Evolutionary conservation across 2,113 vertebrate species (phyloP), one percentile per base, ranked within the genome.

Genomic region (Tretioscincus oriximinensis): DNA sequence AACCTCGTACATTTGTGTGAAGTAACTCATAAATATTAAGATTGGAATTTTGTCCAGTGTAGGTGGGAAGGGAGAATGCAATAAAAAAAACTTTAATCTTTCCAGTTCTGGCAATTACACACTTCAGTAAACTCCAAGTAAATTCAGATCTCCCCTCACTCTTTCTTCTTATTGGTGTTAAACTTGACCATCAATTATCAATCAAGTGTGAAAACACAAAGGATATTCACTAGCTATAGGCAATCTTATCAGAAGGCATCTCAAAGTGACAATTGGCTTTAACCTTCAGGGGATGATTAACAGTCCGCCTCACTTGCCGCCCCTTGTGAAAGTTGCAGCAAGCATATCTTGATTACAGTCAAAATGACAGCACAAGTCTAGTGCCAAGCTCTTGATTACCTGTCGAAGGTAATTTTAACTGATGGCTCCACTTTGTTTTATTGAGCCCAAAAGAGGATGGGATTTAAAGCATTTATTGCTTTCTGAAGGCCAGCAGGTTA

Each of bases 161-260:
- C 84, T 65, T 64, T 70, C 79, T 22, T 1, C 31, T 21, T 69
- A 21, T 66, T 7, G 60, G 65, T 35, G 61, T 49, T 31, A 73
- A 67, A 61, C 83, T 69, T 78, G 69, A 49, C 45, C 68, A 5
- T 71, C 41, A 8, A 76, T 71, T 88, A 18, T 4, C 77, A 26
- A 1, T 79, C 89, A 49, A 86, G 89, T 89, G 90, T 88, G 93
- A 87, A 85, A 82, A 69, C 64, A 63, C 78, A 64, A n/a, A 3
- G 5, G 51, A 16, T 77, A 26, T 74, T 83, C 0, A 1, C 41
- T 74, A 28, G 12, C 26, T 0, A 0, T 8, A 21, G 7, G 61
- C 73, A 78, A 84, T 71, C 70, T 76, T 88, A 45, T 80, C 83
- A 63, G 4, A 7, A 77, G 47, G 67, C 76, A 31, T 66, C 78